Evolutionary conservation across 2,888 invertebrate genomes (phyloP), one percentile per base, ranked within the genome.

Genomic region (Polymixis lichenea): DNA sequence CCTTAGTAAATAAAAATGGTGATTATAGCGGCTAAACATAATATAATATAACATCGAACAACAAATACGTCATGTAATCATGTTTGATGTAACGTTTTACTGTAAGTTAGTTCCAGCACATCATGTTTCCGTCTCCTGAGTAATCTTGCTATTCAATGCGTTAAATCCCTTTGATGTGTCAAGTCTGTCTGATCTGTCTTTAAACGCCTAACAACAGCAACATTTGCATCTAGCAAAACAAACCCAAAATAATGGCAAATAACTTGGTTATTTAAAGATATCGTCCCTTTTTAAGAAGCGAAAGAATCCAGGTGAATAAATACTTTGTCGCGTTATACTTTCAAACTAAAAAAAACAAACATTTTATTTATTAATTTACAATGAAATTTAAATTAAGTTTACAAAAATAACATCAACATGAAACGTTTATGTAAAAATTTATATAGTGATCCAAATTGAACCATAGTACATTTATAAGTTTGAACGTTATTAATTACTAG

Each of bases 61-160:
- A 60, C 28, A 17, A 66, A 53, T 17, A 6, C 8, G 60, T 60
- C 15, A 53, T 22, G 22, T 28, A 38, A 25, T 53, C 43, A 46
- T 38, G 67, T 67, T 71, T 43, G 49, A 65, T 56, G 49, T 68
- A 43, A 43, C 17, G 32, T 67, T 67, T 46, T 64, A 22, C n/a
- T 38, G 32, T 25, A 61, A 9, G 19, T 81, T 51, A 81, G 58
- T 58, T 64, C 28, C 17, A 56, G 28, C 25, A 60, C 22, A 38
- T 69, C 43, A 81, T 68, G 60, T 55, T 58, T 38, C 51, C 7
- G 22, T 66, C 28, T 17, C 49, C 58, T 55, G 62, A 74, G 71
- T 78, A 76, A 80, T 77, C 62, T 71, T 64, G 49, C 19, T 58
- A 38, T 51, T 72, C 51, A 53, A 55, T 60, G 32, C 53, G 69